Conservation (phyloP, 53 echinoderm and acorn worm species). For the Apostichopus leukothele region DNA sequence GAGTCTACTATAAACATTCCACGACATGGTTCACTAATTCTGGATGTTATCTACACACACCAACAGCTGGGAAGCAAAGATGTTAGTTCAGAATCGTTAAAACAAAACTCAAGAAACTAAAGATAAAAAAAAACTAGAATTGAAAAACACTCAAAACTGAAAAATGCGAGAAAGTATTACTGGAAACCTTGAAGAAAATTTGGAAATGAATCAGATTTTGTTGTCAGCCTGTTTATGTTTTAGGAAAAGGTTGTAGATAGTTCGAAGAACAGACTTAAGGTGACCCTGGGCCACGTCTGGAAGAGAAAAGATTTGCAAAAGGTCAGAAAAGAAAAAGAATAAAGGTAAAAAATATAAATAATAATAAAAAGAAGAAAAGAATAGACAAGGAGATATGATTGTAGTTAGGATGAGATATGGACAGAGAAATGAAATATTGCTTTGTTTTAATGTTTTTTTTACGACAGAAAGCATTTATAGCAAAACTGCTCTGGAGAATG, state of each 20-base stretch:
- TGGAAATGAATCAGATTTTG: constrained; percentile 65
- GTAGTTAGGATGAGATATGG: no score
- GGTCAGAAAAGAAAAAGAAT: constrained; percentile 27
- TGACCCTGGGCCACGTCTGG: constrained; percentile 95
- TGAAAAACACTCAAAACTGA: constrained; percentile 46
- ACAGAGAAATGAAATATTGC: no score
- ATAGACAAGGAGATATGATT: background rate
- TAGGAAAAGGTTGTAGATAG: constrained; percentile 95
- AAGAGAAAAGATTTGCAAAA: constrained; percentile 40
- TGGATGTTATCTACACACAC: background rate
- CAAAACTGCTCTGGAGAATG: no score
- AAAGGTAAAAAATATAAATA: constrained; percentile 11
- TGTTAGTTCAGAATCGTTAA: background rate
- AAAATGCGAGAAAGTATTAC: constrained; percentile 23
- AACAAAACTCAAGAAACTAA: background rate
- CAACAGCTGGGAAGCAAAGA: background rate
- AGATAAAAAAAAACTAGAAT: background rate
- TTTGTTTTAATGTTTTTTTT: no score
- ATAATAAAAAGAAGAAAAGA: background rate
- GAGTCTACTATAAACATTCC: no score
- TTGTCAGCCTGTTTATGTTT: constrained; percentile 98
- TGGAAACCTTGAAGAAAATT: constrained; percentile 45
- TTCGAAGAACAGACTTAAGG: constrained; percentile 91
- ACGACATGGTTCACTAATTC: no score
- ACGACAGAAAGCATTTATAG: no score